Evolutionary conservation across 2,113 vertebrate species (phyloP).

Genomic region (Rhea pennata): DNA sequence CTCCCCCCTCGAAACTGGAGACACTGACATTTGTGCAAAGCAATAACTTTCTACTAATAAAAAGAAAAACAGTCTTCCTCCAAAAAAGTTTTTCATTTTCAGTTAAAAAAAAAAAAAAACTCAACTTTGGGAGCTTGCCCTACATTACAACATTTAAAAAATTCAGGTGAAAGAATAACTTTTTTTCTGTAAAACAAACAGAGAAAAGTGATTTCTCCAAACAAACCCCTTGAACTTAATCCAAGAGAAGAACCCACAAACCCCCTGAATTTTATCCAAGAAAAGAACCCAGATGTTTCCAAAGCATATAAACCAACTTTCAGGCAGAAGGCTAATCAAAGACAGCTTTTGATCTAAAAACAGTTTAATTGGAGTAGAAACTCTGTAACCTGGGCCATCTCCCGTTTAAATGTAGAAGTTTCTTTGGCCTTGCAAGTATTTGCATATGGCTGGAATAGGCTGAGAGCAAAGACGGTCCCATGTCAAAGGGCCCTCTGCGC

Average conservation of each 20-base stretch:
- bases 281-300: background rate
- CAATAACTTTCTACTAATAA: background rate
- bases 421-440: background rate
- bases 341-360: background rate
- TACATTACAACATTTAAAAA: background rate
- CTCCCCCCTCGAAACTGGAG: background rate
- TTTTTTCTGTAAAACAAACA: background rate
- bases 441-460: background rate
- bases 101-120: background rate
- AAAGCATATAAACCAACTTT: background rate
- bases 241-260: background rate
- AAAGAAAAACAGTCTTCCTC: background rate
- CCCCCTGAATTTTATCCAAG: background rate
- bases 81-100: background rate
- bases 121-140: background rate
- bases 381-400: background rate
- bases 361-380: background rate
- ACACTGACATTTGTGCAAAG: background rate
- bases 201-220: background rate
- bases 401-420: background rate
- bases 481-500: background rate
- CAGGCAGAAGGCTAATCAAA: background rate
- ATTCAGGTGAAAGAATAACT: background rate
- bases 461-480: rapidly evolving
- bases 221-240: background rate